Evolutionary conservation across 2,888 invertebrate genomes (phyloP).

Genomic region (Drosophila yooni): DNA sequence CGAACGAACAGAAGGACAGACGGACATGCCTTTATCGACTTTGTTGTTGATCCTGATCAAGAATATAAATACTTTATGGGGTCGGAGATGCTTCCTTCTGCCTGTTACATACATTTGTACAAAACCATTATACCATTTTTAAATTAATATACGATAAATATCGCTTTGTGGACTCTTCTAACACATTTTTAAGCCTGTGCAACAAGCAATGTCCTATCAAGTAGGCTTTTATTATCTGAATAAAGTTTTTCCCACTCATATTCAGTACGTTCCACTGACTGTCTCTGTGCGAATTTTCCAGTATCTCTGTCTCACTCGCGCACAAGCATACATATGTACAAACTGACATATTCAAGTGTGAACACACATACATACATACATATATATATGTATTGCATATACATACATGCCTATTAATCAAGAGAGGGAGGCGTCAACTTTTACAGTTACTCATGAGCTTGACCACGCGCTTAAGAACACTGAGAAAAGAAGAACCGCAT

Average conservation of each 20-base stretch:
- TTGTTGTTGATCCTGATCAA: too few relatives aligned
- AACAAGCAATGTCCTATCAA: background rate
- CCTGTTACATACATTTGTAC: too few relatives aligned
- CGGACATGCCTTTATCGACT: too few relatives aligned
- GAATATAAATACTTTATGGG: too few relatives aligned
- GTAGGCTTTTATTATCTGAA: background rate
- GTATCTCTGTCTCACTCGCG: background rate
- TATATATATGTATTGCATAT: background rate
- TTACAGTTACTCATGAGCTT: conserved; percentile 51
- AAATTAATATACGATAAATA: too few relatives aligned
- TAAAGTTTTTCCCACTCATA: background rate
- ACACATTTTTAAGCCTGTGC: background rate
- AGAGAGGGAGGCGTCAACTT: conserved; percentile 37
- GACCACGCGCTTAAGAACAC: conserved; percentile 51
- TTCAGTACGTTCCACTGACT: background rate
- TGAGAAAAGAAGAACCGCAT: conserved; percentile 40
- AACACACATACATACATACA: background rate
- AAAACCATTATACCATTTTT: too few relatives aligned
- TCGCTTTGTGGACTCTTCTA: too few relatives aligned
- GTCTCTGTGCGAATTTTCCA: background rate
- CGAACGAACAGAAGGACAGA: too few relatives aligned
- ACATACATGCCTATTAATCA: conserved; percentile 7
- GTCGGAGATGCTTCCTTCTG: too few relatives aligned
- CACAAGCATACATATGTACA: background rate
- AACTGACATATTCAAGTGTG: conserved; percentile 1